Conservation (phyloP, 2,113 vertebrate genomes). For the Mesocricetus auratus region DNA sequence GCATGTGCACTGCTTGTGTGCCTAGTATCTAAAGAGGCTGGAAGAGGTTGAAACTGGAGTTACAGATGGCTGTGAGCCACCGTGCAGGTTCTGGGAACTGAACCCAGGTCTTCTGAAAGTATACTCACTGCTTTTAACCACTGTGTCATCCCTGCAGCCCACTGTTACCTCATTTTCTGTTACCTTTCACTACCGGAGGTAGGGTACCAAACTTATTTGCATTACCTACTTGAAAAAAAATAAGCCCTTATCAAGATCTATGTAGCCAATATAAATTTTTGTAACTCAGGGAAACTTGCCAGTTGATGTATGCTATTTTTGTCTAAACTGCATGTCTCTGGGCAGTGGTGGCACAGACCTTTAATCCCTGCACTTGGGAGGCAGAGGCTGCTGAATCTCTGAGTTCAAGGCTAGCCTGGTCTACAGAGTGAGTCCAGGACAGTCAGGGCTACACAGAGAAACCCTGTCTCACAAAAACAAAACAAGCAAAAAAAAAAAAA, state of each 20-base stretch:
- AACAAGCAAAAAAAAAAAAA: too few species aligned
- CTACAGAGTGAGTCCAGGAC: too few species aligned
- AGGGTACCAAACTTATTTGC: neutral
- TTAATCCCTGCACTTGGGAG: too few species aligned
- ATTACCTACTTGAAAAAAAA: neutral
- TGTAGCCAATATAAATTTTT: neutral
- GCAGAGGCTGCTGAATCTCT: too few species aligned
- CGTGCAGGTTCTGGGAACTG: neutral
- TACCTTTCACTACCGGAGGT: neutral
- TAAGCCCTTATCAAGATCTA: neutral
- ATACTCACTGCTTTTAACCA: neutral
- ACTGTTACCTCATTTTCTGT: neutral
- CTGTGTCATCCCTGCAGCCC: neutral
- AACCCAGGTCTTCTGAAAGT: neutral
- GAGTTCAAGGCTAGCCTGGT: too few species aligned
- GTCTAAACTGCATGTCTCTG: neutral
- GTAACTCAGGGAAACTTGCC: neutral
- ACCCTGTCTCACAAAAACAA: too few species aligned
- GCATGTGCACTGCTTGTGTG: neutral
- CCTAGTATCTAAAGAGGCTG: neutral
- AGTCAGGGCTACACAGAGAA: too few species aligned
- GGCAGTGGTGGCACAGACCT: too few species aligned
- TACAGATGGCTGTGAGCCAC: neutral
- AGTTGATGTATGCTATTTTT: neutral
- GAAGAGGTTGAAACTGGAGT: neutral